Evolutionary conservation across 1,140 invertebrate species (phyloP).

Genomic region (Dysdera silvatica): DNA sequence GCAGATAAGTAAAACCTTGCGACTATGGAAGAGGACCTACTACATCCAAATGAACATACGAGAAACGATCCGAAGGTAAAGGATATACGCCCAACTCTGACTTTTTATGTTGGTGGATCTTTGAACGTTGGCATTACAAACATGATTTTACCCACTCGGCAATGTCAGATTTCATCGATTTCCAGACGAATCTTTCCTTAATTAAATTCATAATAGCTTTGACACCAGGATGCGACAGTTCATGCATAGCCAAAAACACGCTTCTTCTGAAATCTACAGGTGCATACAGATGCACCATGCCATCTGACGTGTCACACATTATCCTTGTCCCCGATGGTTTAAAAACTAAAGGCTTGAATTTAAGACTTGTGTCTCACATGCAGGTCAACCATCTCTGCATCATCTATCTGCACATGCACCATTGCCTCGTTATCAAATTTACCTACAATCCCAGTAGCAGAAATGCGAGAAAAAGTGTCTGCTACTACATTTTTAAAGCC

Average conservation of each 20-base stretch:
- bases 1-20: not conserved
- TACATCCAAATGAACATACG: not conserved
- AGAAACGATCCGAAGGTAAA: not conserved
- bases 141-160: not conserved
- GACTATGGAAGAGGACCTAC: not conserved
- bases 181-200: not conserved
- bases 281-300: not conserved
- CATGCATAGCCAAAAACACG: conserved; percentile 4
- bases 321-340: not conserved
- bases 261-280: not conserved
- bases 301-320: conserved; percentile 1
- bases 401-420: not conserved
- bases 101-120: not conserved
- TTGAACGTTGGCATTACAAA: not conserved
- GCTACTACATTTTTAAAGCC: conserved; percentile 38
- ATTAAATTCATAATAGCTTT: conserved; percentile 6
- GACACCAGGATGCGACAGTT: conserved; percentile 2
- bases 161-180: not conserved
- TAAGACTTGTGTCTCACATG: not conserved
- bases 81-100: not conserved
- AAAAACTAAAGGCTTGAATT: not conserved
- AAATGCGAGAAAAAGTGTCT: conserved; percentile 13
- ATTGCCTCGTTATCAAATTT: not conserved
- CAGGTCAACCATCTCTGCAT: no score
- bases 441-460: not conserved